A percentile compares a stretch with the other conserved stretches of the same genome.
Evolutionary conservation across 37 sponge, comb jelly and placozoan species (phyloP).

Genomic region (Oopsacas minuta): DNA sequence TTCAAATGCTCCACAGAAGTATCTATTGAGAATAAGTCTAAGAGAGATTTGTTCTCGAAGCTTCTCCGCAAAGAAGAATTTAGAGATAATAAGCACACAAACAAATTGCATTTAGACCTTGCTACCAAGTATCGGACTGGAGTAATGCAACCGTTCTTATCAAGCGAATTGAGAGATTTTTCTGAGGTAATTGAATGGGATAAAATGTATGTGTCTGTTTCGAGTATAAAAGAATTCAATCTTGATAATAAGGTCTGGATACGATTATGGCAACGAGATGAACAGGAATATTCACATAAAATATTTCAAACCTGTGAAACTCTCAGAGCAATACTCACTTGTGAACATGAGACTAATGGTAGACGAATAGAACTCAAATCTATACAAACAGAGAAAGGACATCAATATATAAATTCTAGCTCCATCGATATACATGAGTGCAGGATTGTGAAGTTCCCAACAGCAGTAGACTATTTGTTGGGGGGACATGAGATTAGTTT

Average conservation of each 20-base stretch:
- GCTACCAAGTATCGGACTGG: not conserved
- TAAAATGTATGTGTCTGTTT: not conserved
- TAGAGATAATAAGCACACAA: not conserved
- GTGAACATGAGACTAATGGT: not conserved
- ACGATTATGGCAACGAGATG: not conserved
- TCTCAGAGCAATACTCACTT: not conserved
- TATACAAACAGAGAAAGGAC: not conserved
- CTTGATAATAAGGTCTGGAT: not conserved
- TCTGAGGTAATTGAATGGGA: not conserved
- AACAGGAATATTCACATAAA: not conserved
- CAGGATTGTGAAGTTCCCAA: not conserved
- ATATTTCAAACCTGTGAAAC: not conserved
- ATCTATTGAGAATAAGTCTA: not conserved
- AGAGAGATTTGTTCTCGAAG: not conserved
- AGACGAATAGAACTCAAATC: not conserved
- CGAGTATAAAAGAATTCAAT: not conserved
- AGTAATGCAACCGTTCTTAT: not conserved
- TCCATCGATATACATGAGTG: not conserved
- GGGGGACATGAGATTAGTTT: not conserved
- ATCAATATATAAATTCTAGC: not conserved
- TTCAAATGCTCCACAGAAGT: not conserved
- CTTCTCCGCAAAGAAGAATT: not conserved
- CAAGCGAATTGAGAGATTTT: not conserved
- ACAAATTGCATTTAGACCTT: not conserved
- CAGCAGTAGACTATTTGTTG: not conserved